These are phyloP conservation scores for Nematostella vectensis DNA, from an alignment of 92 coral and sea anemone genomes.

Conservation along the genomic window DNA sequence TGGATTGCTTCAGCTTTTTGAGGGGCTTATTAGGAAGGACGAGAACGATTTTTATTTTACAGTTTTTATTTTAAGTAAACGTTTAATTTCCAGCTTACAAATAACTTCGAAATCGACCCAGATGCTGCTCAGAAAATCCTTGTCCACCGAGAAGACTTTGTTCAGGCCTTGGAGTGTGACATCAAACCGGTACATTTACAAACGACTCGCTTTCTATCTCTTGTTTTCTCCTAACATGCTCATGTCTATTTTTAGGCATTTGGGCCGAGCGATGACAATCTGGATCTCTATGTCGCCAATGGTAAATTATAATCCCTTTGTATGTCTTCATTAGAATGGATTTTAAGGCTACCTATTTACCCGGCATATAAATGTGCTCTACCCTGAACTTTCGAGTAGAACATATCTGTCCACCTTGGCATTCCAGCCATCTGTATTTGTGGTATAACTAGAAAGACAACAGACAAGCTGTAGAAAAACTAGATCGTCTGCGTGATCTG, in stretches of 20 bases:
- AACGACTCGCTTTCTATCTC: neutral
- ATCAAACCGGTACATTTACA: slow-evolving; percentile 80
- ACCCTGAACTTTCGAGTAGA: too few species aligned
- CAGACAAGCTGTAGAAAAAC: too few species aligned
- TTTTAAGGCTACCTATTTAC: neutral
- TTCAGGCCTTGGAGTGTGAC: slow-evolving; percentile 86
- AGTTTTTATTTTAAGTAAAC: too few species aligned
- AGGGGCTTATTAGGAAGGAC: too few species aligned
- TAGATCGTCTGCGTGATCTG: too few species aligned
- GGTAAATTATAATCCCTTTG: slow-evolving; percentile 44
- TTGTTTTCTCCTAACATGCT: neutral
- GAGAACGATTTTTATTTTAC: too few species aligned
- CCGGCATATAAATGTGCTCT: too few species aligned
- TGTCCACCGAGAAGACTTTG: slow-evolving; percentile 67
- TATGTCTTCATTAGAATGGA: too few species aligned
- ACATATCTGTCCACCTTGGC: too few species aligned
- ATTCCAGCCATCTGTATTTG: too few species aligned
- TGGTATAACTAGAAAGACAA: too few species aligned
- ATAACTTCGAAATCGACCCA: slow-evolving; percentile 92
- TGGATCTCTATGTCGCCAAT: slow-evolving; percentile 80
- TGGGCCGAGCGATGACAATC: slow-evolving; percentile 93
- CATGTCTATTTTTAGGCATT: slow-evolving; percentile 52
- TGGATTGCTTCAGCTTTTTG: too few species aligned
- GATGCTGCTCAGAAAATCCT: slow-evolving; percentile 75
- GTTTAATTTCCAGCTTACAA: slow-evolving; percentile 53